phyloP scores from a whole-genome alignment of 2,888 invertebrate genomes.

The Cryptus armator region DNA sequence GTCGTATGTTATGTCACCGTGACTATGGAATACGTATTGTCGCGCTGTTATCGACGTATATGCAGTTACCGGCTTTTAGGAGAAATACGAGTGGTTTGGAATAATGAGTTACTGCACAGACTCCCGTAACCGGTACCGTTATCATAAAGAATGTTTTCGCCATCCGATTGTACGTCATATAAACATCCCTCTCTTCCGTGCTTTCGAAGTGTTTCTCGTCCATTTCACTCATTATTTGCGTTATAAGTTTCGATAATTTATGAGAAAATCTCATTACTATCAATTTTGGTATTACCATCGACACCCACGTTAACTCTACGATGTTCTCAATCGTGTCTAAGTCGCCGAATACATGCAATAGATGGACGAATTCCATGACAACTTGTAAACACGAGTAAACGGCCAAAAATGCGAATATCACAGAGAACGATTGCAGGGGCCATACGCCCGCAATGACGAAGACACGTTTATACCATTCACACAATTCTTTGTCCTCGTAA shows the following conservation, averaged over 20 bases:
- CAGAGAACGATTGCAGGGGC: constrained; percentile 56
- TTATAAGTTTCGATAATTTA: constrained; percentile 38
- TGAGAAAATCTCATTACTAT: constrained; percentile 55
- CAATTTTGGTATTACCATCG: constrained; percentile 58
- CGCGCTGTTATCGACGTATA: not conserved
- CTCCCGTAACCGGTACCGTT: constrained; percentile 18
- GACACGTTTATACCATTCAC: constrained; percentile 49
- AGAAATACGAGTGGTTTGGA: constrained; percentile 58
- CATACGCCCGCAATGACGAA: constrained; percentile 59
- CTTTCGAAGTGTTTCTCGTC: constrained; percentile 35
- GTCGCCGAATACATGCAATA: constrained; percentile 47
- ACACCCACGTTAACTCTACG: constrained; percentile 53
- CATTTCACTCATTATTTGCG: constrained; percentile 24
- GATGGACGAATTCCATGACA: constrained; percentile 41
- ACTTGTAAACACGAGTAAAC: constrained; percentile 56
- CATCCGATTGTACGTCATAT: constrained; percentile 58
- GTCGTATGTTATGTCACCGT: no score
- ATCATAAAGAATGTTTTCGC: constrained; percentile 54
- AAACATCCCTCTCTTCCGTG: constrained; percentile 58
- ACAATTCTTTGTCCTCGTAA: constrained; percentile 51
- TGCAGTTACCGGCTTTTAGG: constrained; percentile 57
- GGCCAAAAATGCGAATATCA: constrained; percentile 44
- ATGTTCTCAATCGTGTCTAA: constrained; percentile 58
- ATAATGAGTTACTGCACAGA: constrained; percentile 33
- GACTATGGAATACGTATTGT: not conserved